Evolutionary conservation across 2,797 vertebrate genomes (phyloP), one percentile per base, ranked within the genome.

Genomic region (Lacerta agilis): DNA sequence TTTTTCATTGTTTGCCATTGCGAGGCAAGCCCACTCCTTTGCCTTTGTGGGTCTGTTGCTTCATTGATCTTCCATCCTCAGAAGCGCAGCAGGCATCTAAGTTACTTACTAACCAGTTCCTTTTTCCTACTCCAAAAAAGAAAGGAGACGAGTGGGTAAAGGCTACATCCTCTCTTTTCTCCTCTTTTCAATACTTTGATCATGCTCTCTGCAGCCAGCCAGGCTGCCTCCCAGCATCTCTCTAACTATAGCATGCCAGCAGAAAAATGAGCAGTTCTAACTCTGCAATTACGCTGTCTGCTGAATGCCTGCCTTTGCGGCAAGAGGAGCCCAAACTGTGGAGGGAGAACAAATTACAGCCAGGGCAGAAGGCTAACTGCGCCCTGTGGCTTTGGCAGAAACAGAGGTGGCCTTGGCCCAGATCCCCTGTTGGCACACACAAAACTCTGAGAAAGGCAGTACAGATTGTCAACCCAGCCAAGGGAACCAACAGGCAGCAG

Each of bases 151-250:
- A 45, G n/a, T 7, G 25, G 13, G 25, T 4, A 43, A 49, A 80
- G 75, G 61, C 18, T 27, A n/a, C 36, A 8, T 29, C 8, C 64
- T 15, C 18, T 29, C 82, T 41, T 18, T 8, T 93, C 87, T 91
- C 27, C 4, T 36, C 36, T 73, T 80, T 67, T 76, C 69, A 29
- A 76, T 20, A 89, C 95, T 95, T 96, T 96, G 96, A 96, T 95
- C 94, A 90, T 80, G 88, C 86, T 89, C 73, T 7, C 90, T 93
- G 95, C 93, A 97, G 96, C 95, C 96, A 96, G 90, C 83, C 95
- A 84, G 95, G 89, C 94, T 93, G 95, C 94, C 94, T 91, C 81
- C 93, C 89, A 90, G 95, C 94, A 86, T 92, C 93, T 95, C 91
- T 91, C 91, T 91, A 90, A 94, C 91, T 90, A 88, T 87, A 83